Base-by-base conservation (phyloP, 2,113 vertebrate genomes). In the Sander vitreus region DNA sequence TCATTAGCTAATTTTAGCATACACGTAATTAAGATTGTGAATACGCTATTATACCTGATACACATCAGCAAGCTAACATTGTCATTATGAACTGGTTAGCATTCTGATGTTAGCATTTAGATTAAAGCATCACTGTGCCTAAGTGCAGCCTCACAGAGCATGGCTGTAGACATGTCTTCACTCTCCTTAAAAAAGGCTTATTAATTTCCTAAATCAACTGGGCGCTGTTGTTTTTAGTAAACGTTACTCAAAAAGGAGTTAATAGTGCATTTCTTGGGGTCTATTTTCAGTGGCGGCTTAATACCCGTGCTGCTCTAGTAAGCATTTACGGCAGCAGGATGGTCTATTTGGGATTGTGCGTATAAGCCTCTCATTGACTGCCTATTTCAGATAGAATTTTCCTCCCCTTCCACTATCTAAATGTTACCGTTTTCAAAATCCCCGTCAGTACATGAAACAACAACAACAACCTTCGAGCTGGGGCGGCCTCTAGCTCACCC, bases 291-390 rank as follows among this genome's bases (percentile, higher is more conserved):
- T 33, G 25, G 19, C 11, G 0, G 45, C 47, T 60, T 54, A 33
- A 15, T 67, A 27, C 39, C 10, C 9, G 9, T 10, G 9, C 27
- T 57, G 21, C 43, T 60, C 10, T 25, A 23, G 5, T 45, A 11
- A 68, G 53, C 58, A 64, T 76, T 78, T 78, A 21, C 53, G 1
- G 14, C 59, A 70, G 9, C 9, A 39, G 39, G 39, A 10, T 39
- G 39, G 9, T 39, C 39, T 39, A 10, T 39, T 9, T 39, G 39
- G 39, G 39, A 39, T 39, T 39, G 39, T 39, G 39, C 39, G 39
- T 39, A 39, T 39, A 2, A 39, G 39, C 39, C 39, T 39, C 9
- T 0, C 39, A 39, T 10, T 39, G 39, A 9, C 9, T 2, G 39
- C 39, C 39, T 39, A 39, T 39, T 39, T 39, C 39, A 39, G 39